phyloP scores from a whole-genome alignment of 2,888 invertebrate genomes.

The Oxycera nigricornis region DNA sequence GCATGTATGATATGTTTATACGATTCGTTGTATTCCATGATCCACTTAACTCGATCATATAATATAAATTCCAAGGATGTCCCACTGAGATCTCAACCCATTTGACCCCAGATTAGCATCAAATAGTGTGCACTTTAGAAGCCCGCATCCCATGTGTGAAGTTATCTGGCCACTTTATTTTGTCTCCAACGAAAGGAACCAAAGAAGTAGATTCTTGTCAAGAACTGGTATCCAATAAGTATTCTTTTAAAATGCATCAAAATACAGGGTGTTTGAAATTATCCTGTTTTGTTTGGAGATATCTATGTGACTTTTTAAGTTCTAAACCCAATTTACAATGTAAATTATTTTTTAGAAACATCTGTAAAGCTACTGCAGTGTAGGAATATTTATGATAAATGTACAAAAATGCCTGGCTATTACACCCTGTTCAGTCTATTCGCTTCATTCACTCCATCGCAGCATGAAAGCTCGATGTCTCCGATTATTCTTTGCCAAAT shows the following conservation, averaged over 20 bases:
- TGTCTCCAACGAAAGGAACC: conserved; percentile 19
- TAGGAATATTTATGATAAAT: too few species aligned
- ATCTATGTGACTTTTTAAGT: not conserved
- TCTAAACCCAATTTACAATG: too few species aligned
- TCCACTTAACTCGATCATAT: conserved; percentile 37
- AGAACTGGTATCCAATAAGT: not conserved
- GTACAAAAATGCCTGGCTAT: not conserved
- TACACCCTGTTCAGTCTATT: not conserved
- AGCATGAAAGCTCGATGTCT: conserved; percentile 11
- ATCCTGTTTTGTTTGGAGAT: not conserved
- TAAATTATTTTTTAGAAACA: too few species aligned
- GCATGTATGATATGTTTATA: not conserved
- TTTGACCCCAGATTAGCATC: conserved; percentile 39
- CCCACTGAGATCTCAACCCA: conserved; percentile 38
- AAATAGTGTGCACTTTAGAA: conserved; percentile 31
- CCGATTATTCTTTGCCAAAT: not conserved
- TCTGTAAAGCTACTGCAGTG: too few species aligned
- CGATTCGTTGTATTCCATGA: conserved; percentile 8
- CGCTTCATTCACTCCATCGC: not conserved
- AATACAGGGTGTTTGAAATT: not conserved
- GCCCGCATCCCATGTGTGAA: conserved; percentile 32
- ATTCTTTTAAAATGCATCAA: not conserved
- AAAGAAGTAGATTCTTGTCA: not conserved
- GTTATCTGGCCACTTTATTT: conserved; percentile 34
- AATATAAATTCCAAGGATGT: conserved; percentile 39